These are phyloP conservation scores for Panthera tigris DNA, from an alignment of 2,113 vertebrate species.

Conservation along the genomic window DNA sequence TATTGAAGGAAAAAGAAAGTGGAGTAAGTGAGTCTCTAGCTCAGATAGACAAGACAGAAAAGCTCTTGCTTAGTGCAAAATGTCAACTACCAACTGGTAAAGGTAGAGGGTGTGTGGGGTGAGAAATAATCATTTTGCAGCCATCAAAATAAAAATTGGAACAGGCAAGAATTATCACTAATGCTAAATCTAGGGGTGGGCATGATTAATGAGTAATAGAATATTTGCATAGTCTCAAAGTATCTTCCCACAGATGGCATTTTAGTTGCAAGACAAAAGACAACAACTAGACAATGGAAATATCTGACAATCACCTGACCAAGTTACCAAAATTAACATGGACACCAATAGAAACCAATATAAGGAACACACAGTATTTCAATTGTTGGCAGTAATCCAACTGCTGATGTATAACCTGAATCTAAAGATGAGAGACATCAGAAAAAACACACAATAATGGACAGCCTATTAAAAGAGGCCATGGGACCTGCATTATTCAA, in stretches of 20 bases:
- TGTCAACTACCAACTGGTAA: neutral
- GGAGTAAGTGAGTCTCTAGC: neutral
- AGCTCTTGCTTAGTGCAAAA: neutral
- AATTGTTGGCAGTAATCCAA: neutral
- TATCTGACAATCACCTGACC: neutral
- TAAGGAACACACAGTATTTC: neutral
- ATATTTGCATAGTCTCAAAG: neutral
- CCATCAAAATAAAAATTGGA: conserved; percentile 5
- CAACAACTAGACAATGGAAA: neutral
- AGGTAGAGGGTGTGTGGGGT: neutral
- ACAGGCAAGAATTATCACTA: neutral
- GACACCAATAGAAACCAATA: neutral
- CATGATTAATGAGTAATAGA: neutral
- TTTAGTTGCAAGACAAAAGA: neutral
- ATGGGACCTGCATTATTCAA: neutral
- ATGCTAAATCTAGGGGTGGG: neutral
- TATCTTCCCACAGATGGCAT: neutral
- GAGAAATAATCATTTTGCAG: conserved; percentile 31
- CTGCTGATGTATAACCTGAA: neutral
- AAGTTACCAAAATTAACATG: conserved; percentile 10
- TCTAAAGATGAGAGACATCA: neutral
- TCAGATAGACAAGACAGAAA: neutral
- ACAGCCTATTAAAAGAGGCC: neutral
- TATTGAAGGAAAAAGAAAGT: neutral
- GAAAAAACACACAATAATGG: conserved; percentile 31